Percentiles rank a stretch among this genome's conserved stretches.
Evolutionary conservation across 2,113 vertebrate species (phyloP).

Genomic region (Pleuronectes platessa): DNA sequence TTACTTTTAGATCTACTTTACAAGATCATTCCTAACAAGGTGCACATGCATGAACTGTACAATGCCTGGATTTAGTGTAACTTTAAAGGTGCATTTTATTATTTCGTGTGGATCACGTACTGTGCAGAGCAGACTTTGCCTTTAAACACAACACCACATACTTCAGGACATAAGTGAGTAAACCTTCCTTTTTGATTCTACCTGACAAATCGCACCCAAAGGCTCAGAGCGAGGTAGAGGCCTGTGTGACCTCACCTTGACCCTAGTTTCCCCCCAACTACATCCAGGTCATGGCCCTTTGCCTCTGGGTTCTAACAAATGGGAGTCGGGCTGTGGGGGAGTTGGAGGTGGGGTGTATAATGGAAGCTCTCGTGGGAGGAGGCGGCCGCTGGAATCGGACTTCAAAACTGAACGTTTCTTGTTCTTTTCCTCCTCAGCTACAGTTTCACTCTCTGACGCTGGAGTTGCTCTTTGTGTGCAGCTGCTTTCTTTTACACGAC

Average conservation of each 20-base stretch:
- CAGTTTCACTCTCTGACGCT: constrained; percentile 10
- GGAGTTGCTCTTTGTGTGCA: constrained; percentile 6
- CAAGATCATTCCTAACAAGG: too few species aligned
- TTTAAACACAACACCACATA: neutral
- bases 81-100: neutral
- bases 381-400: constrained; percentile 23
- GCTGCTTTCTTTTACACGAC: neutral
- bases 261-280: constrained; percentile 66
- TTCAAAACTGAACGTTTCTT: constrained; percentile 41
- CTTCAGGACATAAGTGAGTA: neutral
- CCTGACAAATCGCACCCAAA: constrained; percentile 28
- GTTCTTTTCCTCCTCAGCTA: constrained; percentile 6
- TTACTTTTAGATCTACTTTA: too few species aligned
- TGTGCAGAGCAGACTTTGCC: neutral
- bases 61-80: too few species aligned
- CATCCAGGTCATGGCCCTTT: constrained; percentile 76
- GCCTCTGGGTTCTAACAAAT: constrained; percentile 60
- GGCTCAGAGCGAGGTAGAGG: constrained; percentile 28
- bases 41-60: too few species aligned
- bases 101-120: neutral
- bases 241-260: constrained; percentile 61
- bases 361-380: constrained; percentile 48
- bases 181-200: constrained; percentile 18
- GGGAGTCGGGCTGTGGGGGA: constrained; percentile 17
- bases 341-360: constrained; percentile 40